These are phyloP conservation scores for Pseudorasbora parva DNA, from an alignment of 2,113 vertebrate species.

Conservation along the genomic window DNA sequence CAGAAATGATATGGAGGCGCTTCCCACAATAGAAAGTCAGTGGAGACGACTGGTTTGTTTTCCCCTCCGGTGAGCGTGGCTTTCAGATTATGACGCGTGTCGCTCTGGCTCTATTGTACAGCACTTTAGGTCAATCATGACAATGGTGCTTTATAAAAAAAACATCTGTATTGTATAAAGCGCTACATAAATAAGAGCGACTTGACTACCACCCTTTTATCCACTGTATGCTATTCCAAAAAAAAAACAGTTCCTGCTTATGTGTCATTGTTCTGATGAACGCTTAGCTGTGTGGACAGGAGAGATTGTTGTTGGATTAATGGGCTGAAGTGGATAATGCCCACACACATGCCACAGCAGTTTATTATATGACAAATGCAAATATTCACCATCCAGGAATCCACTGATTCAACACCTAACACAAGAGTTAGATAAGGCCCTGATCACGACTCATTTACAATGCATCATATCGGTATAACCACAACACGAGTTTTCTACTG, in stretches of 20 bases:
- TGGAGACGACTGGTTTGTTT: too few relatives aligned
- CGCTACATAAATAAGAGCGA: too few relatives aligned
- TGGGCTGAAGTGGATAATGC: not conserved
- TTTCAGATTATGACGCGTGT: too few relatives aligned
- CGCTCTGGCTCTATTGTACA: too few relatives aligned
- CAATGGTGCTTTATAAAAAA: too few relatives aligned
- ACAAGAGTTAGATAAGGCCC: not conserved
- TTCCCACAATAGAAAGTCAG: too few relatives aligned
- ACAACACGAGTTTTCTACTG: not conserved
- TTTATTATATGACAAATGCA: constrained; percentile 15
- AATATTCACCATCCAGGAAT: constrained; percentile 27
- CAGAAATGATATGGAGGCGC: too few relatives aligned
- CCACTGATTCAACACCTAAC: not conserved
- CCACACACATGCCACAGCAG: constrained; percentile 27
- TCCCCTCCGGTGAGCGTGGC: too few relatives aligned
- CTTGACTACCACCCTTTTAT: not conserved
- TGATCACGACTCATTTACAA: not conserved
- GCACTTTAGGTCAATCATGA: too few relatives aligned
- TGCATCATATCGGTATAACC: not conserved
- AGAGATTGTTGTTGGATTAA: not conserved
- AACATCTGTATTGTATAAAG: too few relatives aligned
- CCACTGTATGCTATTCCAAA: not conserved
- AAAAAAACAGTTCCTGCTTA: not conserved
- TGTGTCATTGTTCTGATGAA: constrained; percentile 11
- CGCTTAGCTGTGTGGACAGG: not conserved